Evolutionary conservation across 2,797 vertebrate genomes (phyloP).

Genomic region (Cyprinodon diabolis): DNA sequence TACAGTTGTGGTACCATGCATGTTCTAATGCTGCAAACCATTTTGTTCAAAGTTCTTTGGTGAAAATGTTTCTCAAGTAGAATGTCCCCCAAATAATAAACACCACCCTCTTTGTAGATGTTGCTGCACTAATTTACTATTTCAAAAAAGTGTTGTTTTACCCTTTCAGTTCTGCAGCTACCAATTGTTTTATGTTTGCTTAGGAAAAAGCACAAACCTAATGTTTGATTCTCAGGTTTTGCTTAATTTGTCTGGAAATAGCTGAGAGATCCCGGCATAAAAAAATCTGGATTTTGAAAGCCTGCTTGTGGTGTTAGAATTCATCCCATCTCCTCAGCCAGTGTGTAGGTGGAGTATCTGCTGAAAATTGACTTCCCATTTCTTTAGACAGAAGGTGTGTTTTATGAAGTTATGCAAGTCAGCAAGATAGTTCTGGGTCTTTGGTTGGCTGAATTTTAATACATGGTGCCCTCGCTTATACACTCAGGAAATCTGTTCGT

Average conservation of each 20-base stretch:
- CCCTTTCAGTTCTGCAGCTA: neutral
- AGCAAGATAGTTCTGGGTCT: neutral
- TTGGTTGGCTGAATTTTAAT: neutral
- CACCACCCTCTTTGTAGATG: too few relatives aligned
- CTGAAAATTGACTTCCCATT: neutral
- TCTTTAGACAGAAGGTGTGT: neutral
- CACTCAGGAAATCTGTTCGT: constrained; percentile 3
- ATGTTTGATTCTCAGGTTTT: neutral
- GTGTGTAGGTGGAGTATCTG: neutral
- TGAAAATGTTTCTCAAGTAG: too few relatives aligned
- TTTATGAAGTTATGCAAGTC: neutral
- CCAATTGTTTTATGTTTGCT: neutral
- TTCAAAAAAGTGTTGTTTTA: too few relatives aligned
- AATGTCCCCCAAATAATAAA: too few relatives aligned
- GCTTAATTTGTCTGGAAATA: neutral
- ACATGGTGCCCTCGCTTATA: neutral
- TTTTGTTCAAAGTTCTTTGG: too few relatives aligned
- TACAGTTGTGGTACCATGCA: too few relatives aligned
- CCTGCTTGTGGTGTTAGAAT: constrained; percentile 5
- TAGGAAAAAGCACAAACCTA: neutral
- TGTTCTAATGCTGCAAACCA: too few relatives aligned
- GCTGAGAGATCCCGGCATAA: neutral
- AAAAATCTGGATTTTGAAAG: neutral
- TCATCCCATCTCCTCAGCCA: neutral
- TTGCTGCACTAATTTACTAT: too few relatives aligned